phyloP scores from a whole-genome alignment of 2,888 invertebrate genomes.

The Himalopsyche anomala region DNA sequence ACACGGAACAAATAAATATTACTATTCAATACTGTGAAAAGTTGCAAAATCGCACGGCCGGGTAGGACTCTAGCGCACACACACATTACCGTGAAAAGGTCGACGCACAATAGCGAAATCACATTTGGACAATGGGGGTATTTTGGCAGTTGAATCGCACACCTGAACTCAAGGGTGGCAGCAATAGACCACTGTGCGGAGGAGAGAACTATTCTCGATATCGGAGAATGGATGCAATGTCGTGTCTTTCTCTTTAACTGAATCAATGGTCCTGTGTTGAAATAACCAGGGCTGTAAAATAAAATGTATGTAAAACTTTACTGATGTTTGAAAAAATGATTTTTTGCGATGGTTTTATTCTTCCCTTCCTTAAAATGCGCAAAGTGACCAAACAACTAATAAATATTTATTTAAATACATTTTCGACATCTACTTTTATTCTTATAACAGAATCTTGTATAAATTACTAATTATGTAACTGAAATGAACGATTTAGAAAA shows the following conservation, averaged over 20 bases:
- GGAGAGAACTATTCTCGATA: neutral
- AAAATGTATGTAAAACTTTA: no score
- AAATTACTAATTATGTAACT: no score
- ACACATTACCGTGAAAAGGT: slow-evolving; percentile 54
- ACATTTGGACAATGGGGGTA: slow-evolving; percentile 63
- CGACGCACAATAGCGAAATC: slow-evolving; percentile 61
- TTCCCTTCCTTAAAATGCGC: no score
- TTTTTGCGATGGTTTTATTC: no score
- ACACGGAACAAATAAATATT: slow-evolving; percentile 66
- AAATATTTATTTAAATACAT: no score
- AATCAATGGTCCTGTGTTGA: neutral
- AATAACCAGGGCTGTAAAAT: neutral
- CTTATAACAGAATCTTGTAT: no score
- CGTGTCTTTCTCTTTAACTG: slow-evolving; percentile 19
- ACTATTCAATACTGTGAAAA: slow-evolving; percentile 64
- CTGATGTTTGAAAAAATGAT: no score
- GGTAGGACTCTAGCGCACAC: slow-evolving; percentile 50
- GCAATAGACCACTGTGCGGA: slow-evolving; percentile 17
- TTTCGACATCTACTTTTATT: no score
- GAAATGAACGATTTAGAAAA: no score
- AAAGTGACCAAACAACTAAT: no score
- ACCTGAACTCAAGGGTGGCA: slow-evolving; percentile 65
- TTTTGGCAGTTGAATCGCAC: slow-evolving; percentile 65
- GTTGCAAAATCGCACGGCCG: slow-evolving; percentile 63
- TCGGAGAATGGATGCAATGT: slow-evolving; percentile 4